Conservation (phyloP, 2,797 vertebrate genomes). For the Pseudocheirus occidentalis region DNA sequence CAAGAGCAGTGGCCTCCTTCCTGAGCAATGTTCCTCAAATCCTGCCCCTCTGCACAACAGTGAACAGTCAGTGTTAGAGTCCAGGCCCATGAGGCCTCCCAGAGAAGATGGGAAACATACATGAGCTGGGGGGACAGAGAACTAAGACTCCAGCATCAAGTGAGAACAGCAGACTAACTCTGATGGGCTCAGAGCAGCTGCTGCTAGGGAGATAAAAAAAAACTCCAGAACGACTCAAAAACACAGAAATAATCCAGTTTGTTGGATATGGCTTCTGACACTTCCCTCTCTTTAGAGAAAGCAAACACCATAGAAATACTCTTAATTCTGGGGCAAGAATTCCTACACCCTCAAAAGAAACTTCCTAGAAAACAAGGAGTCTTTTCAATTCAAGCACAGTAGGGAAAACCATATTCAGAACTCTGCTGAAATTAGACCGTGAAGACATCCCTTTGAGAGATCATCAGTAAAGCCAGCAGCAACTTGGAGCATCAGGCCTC, state of each 20-base stretch:
- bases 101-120: constrained; percentile 42
- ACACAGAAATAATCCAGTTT: constrained; percentile 40
- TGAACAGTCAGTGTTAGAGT: constrained; percentile 16
- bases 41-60: constrained; percentile 32
- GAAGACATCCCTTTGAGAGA: constrained; percentile 55
- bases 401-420: constrained; percentile 59
- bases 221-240: constrained; percentile 35
- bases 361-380: constrained; percentile 77
- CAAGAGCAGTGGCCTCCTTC: constrained; percentile 9
- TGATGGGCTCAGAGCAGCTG: constrained; percentile 34
- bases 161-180: constrained; percentile 54
- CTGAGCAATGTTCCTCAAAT: background rate
- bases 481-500: background rate
- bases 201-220: constrained; percentile 29
- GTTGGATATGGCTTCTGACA: background rate
- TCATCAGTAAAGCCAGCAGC: constrained; percentile 53
- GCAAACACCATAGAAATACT: constrained; percentile 40
- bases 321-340: constrained; percentile 54
- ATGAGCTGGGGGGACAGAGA: constrained; percentile 1
- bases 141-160: background rate
- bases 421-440: constrained; percentile 61
- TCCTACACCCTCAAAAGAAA: constrained; percentile 67
- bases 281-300: constrained; percentile 50
- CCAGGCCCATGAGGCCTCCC: constrained; percentile 17
- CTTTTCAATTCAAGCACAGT: constrained; percentile 66